Evolutionary conservation across 2,797 vertebrate genomes (phyloP).

Genomic region (Pseudochirops corinnae): DNA sequence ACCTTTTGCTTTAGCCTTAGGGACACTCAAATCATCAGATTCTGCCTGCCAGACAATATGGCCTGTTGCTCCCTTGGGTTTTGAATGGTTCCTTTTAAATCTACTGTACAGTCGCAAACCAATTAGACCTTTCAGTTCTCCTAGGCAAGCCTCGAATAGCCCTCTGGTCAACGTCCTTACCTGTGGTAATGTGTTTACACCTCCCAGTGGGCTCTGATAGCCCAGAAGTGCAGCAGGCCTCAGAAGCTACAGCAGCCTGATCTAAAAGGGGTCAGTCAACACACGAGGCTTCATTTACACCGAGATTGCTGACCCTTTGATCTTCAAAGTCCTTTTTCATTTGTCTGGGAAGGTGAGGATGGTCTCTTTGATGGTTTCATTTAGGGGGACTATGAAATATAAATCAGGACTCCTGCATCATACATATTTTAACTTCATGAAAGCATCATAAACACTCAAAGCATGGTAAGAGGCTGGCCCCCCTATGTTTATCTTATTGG

Average conservation of each 20-base stretch:
- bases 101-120: constrained; percentile 27
- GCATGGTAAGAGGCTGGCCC: background rate
- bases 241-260: background rate
- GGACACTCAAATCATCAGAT: constrained; percentile 45
- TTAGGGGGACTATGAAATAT: background rate
- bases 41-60: background rate
- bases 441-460: background rate
- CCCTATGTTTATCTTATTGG: background rate
- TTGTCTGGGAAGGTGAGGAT: background rate
- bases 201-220: background rate
- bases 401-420: background rate
- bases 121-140: constrained; percentile 21
- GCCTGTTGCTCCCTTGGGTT: constrained; percentile 46
- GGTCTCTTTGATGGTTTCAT: constrained; percentile 1
- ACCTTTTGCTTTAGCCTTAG: constrained; percentile 8
- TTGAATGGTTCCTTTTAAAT: constrained; percentile 65
- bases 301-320: background rate
- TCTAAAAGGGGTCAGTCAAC: background rate
- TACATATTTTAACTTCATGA: background rate
- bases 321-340: constrained; percentile 3
- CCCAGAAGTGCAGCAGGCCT: rapidly evolving
- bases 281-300: rapidly evolving
- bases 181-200: constrained; percentile 24
- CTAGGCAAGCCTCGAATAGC: constrained; percentile 1
- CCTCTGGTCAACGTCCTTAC: background rate